phyloP scores from a whole-genome alignment of 2,113 vertebrate species.

The Uropsilus gracilis region DNA sequence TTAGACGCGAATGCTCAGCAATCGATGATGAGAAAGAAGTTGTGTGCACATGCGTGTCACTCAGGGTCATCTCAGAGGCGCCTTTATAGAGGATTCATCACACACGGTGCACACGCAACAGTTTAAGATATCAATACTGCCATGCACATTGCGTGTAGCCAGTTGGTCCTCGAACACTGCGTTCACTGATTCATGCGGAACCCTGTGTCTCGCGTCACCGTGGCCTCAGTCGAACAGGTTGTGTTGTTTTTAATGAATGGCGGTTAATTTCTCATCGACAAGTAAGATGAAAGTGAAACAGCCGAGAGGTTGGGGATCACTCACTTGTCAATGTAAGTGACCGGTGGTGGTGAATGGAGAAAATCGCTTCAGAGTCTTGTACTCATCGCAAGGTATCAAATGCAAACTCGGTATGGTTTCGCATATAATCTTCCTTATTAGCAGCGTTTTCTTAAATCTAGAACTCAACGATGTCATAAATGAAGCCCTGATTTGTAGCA shows the following conservation, averaged over 20 bases:
- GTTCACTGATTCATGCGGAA: not conserved
- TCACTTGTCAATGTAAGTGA: not conserved
- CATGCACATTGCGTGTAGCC: not conserved
- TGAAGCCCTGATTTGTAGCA: not conserved
- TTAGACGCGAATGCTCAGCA: not conserved
- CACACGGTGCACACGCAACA: not conserved
- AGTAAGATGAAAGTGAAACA: constrained; percentile 15
- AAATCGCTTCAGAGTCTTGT: not conserved
- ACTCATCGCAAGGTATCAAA: not conserved
- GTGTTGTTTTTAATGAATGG: not conserved
- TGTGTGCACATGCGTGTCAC: not conserved
- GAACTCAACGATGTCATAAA: not conserved
- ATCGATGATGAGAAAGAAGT: not conserved
- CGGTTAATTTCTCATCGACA: constrained; percentile 9
- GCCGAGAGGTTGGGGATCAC: not conserved
- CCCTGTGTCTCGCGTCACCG: not conserved
- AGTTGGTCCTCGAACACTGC: not conserved
- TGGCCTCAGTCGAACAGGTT: not conserved
- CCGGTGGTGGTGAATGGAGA: not conserved
- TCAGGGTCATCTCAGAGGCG: not conserved
- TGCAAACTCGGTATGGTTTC: not conserved
- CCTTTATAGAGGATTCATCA: not conserved
- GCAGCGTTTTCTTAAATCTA: not conserved
- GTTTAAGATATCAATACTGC: not conserved
- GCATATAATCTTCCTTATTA: not conserved